Conservation (phyloP, 2,797 vertebrate species). For the Malurus leucopterus region DNA sequence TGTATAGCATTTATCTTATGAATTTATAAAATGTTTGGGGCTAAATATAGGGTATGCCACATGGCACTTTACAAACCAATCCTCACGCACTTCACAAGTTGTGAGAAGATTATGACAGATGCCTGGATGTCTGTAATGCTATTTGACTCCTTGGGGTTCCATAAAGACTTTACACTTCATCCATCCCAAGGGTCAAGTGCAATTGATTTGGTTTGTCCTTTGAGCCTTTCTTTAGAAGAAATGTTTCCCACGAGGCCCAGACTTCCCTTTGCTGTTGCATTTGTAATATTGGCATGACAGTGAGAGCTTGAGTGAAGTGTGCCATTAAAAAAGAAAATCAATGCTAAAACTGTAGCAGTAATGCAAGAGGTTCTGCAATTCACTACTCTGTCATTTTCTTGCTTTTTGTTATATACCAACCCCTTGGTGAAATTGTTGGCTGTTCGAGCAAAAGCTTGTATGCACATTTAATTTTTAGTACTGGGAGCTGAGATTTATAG, state of each 20-base stretch:
- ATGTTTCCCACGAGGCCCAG: background rate
- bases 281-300: slow-evolving; percentile 25
- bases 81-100: background rate
- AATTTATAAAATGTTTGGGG: background rate
- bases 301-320: slow-evolving; percentile 1
- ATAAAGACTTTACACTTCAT: background rate
- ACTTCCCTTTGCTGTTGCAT: background rate
- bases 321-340: slow-evolving; percentile 42
- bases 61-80: background rate
- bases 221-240: background rate
- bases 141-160: background rate
- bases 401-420: background rate
- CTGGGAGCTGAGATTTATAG: background rate
- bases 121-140: background rate
- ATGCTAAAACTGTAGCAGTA: slow-evolving; percentile 10
- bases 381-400: background rate
- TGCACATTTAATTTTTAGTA: background rate
- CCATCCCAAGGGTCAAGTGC: background rate
- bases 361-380: background rate
- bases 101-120: background rate
- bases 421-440: background rate
- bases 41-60: background rate
- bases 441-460: background rate
- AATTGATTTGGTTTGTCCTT: background rate
- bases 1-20: background rate